phyloP scores from a whole-genome alignment of 92 coral and sea anemone genomes.

The Porites evermanni region DNA sequence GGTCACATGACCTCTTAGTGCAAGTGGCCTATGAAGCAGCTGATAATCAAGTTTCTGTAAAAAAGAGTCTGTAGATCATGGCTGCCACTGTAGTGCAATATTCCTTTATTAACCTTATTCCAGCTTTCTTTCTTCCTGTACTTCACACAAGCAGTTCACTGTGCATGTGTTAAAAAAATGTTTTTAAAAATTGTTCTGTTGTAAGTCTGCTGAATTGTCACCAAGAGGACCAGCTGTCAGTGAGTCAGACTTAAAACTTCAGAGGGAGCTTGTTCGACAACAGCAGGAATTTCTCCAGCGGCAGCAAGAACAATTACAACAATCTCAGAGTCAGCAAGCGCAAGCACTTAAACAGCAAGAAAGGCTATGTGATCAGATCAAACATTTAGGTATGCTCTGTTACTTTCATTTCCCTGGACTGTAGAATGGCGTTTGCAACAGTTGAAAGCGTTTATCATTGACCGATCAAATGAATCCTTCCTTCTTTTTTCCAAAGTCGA shows the following conservation, averaged over 20 bases:
- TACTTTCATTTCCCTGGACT: not conserved
- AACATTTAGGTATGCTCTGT: conserved; percentile 61
- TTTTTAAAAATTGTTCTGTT: not conserved
- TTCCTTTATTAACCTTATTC: too few species aligned
- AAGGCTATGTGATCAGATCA: conserved; percentile 77
- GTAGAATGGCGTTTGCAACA: not conserved
- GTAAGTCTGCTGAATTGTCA: conserved; percentile 27
- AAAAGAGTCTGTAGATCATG: too few species aligned
- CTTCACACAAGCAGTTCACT: not conserved
- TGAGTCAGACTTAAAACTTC: conserved; percentile 64
- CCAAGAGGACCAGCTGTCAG: conserved; percentile 28
- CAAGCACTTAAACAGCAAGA: conserved; percentile 78
- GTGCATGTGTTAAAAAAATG: not conserved
- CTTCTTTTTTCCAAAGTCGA: too few species aligned
- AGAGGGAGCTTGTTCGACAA: conserved; percentile 78
- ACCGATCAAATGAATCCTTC: too few species aligned
- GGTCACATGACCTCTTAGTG: too few species aligned
- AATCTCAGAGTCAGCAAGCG: conserved; percentile 78
- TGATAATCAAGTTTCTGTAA: too few species aligned
- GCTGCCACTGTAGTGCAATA: too few species aligned
- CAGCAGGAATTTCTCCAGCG: conserved; percentile 75
- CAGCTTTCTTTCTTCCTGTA: too few species aligned
- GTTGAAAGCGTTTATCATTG: too few species aligned
- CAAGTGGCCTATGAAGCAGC: too few species aligned
- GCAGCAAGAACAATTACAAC: conserved; percentile 73